Percentiles rank a stretch among this genome's conserved stretches.
These are phyloP conservation scores for Nineta flava DNA, from an alignment of 2,888 invertebrate genomes.

Conservation along the genomic window DNA sequence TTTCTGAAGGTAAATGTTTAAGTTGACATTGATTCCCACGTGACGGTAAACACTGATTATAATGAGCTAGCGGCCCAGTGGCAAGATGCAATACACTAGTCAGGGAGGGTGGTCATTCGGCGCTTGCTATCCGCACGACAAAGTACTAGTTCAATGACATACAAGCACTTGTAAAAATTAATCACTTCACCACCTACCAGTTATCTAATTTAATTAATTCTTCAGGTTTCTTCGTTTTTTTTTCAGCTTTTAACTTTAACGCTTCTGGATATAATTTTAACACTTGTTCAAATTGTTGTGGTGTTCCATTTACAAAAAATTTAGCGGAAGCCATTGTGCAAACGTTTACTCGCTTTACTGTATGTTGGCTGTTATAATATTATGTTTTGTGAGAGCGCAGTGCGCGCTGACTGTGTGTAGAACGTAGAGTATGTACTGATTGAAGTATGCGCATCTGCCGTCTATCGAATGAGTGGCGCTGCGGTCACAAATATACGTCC, in stretches of 20 bases:
- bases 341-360: conserved; percentile 24
- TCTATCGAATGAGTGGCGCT: conserved; percentile 29
- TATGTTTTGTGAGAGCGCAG: conserved; percentile 11
- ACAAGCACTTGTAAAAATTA: conserved; percentile 9
- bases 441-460: conserved; percentile 42
- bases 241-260: conserved; percentile 76
- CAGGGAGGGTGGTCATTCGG: conserved; percentile 45
- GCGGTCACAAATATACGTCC: conserved; percentile 1
- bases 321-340: conserved; percentile 67
- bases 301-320: conserved; percentile 84
- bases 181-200: conserved; percentile 53
- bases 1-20: conserved; percentile 26
- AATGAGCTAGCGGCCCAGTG: conserved; percentile 43
- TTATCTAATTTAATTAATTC: conserved; percentile 89
- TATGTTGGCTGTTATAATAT: background rate
- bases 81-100: conserved; percentile 40
- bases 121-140: conserved; percentile 15
- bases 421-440: conserved; percentile 31
- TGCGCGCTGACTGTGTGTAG: conserved; percentile 35
- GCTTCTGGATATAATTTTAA: conserved; percentile 84
- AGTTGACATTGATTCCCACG: conserved; percentile 56
- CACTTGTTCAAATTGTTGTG: conserved; percentile 74
- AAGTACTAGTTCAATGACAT: conserved; percentile 24
- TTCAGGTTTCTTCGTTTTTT: conserved; percentile 82
- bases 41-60: conserved; percentile 47